Evolutionary conservation across 2,888 invertebrate species (phyloP).

Genomic region (Xestoiulus laeticollis): DNA sequence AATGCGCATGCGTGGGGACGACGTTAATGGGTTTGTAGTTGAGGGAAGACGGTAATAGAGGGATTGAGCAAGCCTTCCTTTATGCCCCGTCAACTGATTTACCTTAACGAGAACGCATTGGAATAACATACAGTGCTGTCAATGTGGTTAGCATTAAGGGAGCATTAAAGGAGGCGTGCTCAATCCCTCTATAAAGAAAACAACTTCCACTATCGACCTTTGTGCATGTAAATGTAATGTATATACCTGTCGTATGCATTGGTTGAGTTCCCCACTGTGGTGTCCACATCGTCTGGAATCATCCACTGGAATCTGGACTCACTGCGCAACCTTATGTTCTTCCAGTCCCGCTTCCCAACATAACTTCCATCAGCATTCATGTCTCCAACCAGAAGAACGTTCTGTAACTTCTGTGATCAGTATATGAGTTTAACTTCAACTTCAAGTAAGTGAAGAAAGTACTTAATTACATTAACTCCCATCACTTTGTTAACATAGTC

Average conservation of each 20-base stretch:
- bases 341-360: slow-evolving; percentile 56
- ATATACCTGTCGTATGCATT: slow-evolving; percentile 57
- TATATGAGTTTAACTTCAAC: too few relatives aligned
- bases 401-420: slow-evolving; percentile 51
- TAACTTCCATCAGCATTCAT: slow-evolving; percentile 57
- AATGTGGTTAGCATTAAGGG: too few relatives aligned
- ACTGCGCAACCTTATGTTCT: slow-evolving; percentile 55
- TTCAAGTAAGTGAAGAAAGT: neutral
- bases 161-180: too few relatives aligned
- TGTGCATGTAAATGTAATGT: too few relatives aligned
- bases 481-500: slow-evolving; percentile 53
- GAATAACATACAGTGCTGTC: too few relatives aligned
- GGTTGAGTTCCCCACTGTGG: slow-evolving; percentile 53
- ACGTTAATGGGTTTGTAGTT: too few relatives aligned
- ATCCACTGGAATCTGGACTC: slow-evolving; percentile 56
- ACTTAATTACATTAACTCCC: neutral
- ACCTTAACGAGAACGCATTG: too few relatives aligned
- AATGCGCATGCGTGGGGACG: too few relatives aligned
- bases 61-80: too few relatives aligned
- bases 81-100: too few relatives aligned
- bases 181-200: too few relatives aligned
- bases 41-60: too few relatives aligned
- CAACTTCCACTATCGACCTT: neutral
- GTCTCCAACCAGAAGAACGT: slow-evolving; percentile 57
- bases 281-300: slow-evolving; percentile 56